Base-by-base conservation (phyloP, 2,113 vertebrate species). In the Arenaria interpres region DNA sequence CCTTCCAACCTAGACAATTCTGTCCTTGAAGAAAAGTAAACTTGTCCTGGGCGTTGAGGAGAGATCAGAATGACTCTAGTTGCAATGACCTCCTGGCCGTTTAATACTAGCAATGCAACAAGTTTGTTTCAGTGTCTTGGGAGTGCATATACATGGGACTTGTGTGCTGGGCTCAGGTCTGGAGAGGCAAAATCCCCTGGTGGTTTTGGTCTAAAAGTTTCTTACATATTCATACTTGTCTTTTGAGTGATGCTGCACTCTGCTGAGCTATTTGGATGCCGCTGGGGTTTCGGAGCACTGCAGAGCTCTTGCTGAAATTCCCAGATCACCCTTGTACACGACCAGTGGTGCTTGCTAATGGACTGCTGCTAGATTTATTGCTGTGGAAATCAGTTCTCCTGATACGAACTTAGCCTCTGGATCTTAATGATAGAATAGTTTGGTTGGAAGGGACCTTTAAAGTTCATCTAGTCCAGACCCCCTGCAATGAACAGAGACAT, bases 1-100 rank as follows among this genome's bases (percentile, higher is more conserved):
- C 48, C 48, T 48, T 48, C 48, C 22, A 48, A 48, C 48, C 48
- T 48, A 48, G 48, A 23, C 48, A 48, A 48, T 23, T 48, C 48
- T 48, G 25, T 37, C 50, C 80, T 23, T 71, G 79, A 54, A 57
- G 45, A 64, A 6, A 12, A 28, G 7, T 37, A 66, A 66, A 8
- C 75, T 25, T 9, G 0, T 87, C 21, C 60, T 92, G 60, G 20
- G 8, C 3, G 0, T 2, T 68, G 28, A n/a, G 14, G 28, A 6
- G 37, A 48, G 16, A 22, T 72, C 79, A 87, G 62, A 79, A 72
- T 8, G 18, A 48, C 41, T 87, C n/a, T 20, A 43, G 41, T 10
- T 85, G 37, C 21, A 14, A 4, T 46, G 46, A 46, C 22, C 27
- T 83, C 46, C 78, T 41, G 20, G 14, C 9, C 41, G 88, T 76